Conservation (phyloP, 2,888 invertebrate species). For the Arrhopalites spinosus region DNA sequence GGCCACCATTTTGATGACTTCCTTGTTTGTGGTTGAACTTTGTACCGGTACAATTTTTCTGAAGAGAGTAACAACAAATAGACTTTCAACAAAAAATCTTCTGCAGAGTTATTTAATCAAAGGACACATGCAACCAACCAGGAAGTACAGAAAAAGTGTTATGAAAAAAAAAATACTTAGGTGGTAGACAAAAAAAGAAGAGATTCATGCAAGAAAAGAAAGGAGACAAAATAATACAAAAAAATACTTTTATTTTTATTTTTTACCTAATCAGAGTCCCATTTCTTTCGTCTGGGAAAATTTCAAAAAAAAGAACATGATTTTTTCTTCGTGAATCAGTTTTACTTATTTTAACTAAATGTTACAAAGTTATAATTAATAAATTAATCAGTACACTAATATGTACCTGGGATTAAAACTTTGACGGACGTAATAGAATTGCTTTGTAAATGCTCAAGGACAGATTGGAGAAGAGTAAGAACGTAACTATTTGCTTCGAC, state of each 20-base stretch:
- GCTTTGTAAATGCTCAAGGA: slow-evolving; percentile 62
- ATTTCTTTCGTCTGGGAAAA: too few species aligned
- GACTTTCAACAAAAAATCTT: neutral
- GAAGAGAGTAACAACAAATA: slow-evolving; percentile 39
- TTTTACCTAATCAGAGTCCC: slow-evolving; percentile 74
- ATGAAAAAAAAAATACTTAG: neutral
- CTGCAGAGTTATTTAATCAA: too few species aligned
- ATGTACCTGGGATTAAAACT: slow-evolving; percentile 89
- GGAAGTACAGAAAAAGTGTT: neutral
- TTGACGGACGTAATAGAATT: slow-evolving; percentile 51
- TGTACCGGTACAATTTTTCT: slow-evolving; percentile 85
- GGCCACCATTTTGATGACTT: slow-evolving; percentile 92
- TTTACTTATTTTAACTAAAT: too few species aligned
- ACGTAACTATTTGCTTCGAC: slow-evolving; percentile 95
- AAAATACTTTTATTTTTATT: neutral
- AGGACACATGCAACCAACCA: neutral
- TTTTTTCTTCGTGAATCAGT: too few species aligned
- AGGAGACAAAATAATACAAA: neutral
- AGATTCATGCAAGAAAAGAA: neutral
- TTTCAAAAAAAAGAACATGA: too few species aligned
- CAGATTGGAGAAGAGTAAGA: slow-evolving; percentile 89
- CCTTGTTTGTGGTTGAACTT: slow-evolving; percentile 89
- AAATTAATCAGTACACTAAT: too few species aligned
- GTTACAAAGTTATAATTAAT: too few species aligned
- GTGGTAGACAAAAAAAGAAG: neutral